Evolutionary conservation across 2,888 invertebrate species (phyloP).

Genomic region (Calephelis perditalis): DNA sequence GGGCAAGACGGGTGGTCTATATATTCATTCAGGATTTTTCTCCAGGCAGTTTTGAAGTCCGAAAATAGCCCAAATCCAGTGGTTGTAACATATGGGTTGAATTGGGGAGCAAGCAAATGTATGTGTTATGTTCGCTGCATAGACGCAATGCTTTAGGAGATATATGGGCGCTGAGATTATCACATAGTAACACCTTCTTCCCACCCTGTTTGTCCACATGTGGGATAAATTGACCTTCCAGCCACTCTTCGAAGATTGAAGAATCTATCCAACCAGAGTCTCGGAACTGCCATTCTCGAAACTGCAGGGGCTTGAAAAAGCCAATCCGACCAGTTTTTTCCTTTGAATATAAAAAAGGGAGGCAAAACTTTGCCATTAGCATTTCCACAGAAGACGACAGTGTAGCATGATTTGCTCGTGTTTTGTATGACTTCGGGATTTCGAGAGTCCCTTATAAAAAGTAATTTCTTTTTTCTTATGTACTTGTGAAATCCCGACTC

Average conservation of each 20-base stretch:
- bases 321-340: slow-evolving; percentile 11
- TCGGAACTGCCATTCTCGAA: slow-evolving; percentile 1
- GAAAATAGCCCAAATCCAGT: too few relatives aligned
- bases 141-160: background rate
- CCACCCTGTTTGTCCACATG: background rate
- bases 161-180: background rate
- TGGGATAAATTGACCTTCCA: background rate
- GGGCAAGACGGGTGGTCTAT: too few relatives aligned
- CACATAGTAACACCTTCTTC: too few relatives aligned
- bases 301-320: slow-evolving; percentile 12
- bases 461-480: slow-evolving; percentile 13
- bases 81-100: too few relatives aligned
- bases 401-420: slow-evolving; percentile 10
- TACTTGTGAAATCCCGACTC: slow-evolving; percentile 10
- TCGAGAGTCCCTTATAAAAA: slow-evolving; percentile 6
- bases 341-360: too few relatives aligned
- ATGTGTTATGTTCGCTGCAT: background rate
- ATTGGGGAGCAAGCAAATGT: too few relatives aligned
- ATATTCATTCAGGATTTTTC: too few relatives aligned
- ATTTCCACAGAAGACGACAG: slow-evolving; percentile 10
- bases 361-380: background rate
- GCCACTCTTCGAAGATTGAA: background rate
- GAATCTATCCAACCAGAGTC: background rate
- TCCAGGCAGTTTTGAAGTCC: too few relatives aligned
- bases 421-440: slow-evolving; percentile 14